Base-by-base conservation (phyloP, 2,113 vertebrate species). In the Mirza zaza region DNA sequence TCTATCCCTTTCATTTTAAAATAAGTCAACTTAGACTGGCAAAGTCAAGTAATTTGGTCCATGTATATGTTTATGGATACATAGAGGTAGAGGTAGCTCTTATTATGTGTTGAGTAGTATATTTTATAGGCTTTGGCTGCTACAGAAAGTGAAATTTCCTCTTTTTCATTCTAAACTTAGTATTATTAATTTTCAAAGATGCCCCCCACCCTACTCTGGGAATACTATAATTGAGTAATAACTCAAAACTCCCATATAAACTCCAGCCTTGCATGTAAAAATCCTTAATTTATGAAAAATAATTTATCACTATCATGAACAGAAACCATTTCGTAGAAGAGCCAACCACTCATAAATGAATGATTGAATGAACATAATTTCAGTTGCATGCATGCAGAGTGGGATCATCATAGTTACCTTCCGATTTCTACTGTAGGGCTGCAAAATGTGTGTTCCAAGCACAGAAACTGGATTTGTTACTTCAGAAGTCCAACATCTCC, bases 201-300 rank as follows among this genome's bases (percentile, higher is more conserved):
- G 10, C 1, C 7, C 18, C 11, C 9, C 17, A 87, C 29, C 14
- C 55, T 55, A 48, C 48, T 81, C 76, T 90, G 59, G 52, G 55
- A 67, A 81, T 65, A 90, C 5, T 84, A 42, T 92, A 84, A 84
- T 79, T 94, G 76, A 87, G 39, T 81, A 82, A 59, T 95, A 94
- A 65, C 45, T 90, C 79, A 90, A 96, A 98, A 68, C 39, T 90
- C 52, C 55, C 79, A 59, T 87, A 93, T 68, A 67, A 87, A 95
- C 55, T 81, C 36, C 34, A 97, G 12, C 42, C 70, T 92, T 94
- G 29, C 80, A 68, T 94, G 39, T 71, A 92, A 88, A 94, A 87
- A 45, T 70, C 6, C 8, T 79, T 95, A 92, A 96, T 77, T 96
- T 95, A 96, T 95, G 45, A 73, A 84, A 96, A 96, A 68, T 92